Conservation (phyloP, 92 coral and sea anemone genomes). For the Epizoanthus illoricatus region DNA sequence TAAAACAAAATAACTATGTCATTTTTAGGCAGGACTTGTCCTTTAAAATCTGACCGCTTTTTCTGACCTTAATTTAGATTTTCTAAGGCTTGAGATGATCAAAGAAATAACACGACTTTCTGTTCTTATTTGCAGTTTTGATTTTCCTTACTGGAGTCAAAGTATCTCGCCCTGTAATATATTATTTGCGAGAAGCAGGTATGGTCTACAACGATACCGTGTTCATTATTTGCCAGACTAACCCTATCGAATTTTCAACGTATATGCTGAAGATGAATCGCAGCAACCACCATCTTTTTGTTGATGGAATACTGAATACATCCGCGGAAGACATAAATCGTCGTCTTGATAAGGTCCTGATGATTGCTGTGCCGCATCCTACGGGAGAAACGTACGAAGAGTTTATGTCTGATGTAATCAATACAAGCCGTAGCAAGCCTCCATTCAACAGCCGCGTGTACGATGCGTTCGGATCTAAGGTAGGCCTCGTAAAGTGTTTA, state of each 20-base stretch:
- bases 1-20: too few relatives aligned
- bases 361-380: constrained; percentile 6
- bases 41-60: too few relatives aligned
- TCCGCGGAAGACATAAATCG: background rate
- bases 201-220: constrained; percentile 14
- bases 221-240: constrained; percentile 13
- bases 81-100: too few relatives aligned
- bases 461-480: too few relatives aligned
- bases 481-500: too few relatives aligned
- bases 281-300: background rate
- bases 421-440: background rate
- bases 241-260: background rate
- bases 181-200: constrained; percentile 5
- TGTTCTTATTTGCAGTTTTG: constrained; percentile 20
- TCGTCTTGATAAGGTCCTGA: background rate
- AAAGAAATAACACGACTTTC: too few relatives aligned
- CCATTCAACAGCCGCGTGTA: constrained; percentile 9
- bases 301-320: background rate
- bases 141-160: background rate
- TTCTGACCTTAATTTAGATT: too few relatives aligned
- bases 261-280: background rate
- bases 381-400: background rate
- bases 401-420: background rate
- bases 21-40: too few relatives aligned
- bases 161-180: constrained; percentile 13